phyloP scores from a whole-genome alignment of 2,113 vertebrate species.

The Dipodomys ordii region DNA sequence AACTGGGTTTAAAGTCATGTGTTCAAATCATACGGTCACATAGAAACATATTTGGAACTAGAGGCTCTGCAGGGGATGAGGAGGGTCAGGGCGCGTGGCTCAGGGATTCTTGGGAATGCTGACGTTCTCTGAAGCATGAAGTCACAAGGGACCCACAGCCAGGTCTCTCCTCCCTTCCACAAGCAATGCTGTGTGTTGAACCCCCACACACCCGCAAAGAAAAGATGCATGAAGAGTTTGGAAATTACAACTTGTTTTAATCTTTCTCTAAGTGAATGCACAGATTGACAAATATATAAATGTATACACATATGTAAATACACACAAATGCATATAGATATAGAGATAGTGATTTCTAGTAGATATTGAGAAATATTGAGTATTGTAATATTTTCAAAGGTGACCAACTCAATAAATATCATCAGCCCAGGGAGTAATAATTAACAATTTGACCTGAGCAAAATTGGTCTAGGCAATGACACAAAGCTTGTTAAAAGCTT shows the following conservation, averaged over 20 bases:
- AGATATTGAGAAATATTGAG: background rate
- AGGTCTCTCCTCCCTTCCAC: background rate
- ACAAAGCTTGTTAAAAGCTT: slow-evolving; percentile 26
- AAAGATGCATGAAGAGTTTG: background rate
- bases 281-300: background rate
- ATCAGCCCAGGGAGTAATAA: background rate
- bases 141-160: background rate
- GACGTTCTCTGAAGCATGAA: background rate
- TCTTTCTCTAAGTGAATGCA: background rate
- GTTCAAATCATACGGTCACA: background rate
- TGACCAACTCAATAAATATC: background rate
- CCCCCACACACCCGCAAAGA: background rate
- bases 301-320: background rate
- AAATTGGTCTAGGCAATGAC: slow-evolving; percentile 18
- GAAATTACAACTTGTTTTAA: background rate
- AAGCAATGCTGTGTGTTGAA: background rate
- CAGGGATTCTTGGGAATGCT: background rate
- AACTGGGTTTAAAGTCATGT: slow-evolving; percentile 5
- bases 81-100: slow-evolving; percentile 55
- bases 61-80: background rate
- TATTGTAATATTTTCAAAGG: slow-evolving; percentile 32
- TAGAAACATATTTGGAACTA: slow-evolving; percentile 1
- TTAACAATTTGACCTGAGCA: background rate
- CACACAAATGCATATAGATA: background rate
- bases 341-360: background rate